Percentiles rank a stretch among this genome's conserved stretches.
Conservation (phyloP, 2,797 vertebrate species). For the Poeciliopsis turneri region DNA sequence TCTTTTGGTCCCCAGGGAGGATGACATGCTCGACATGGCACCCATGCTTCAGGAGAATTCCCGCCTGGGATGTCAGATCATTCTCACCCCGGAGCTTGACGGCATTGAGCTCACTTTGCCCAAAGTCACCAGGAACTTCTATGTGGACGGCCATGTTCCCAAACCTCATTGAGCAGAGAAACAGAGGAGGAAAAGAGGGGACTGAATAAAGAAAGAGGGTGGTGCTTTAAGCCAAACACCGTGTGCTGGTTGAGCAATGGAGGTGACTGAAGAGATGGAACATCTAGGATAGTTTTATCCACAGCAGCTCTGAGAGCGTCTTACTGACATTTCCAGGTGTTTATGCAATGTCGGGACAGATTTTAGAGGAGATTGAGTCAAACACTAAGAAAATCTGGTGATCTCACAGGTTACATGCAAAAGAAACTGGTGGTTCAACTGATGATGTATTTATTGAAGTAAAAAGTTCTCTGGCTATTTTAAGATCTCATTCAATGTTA, state of each 20-base stretch:
- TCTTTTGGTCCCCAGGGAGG: slow-evolving; percentile 81
- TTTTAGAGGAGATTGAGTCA: slow-evolving; percentile 17
- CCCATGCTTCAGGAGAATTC: slow-evolving; percentile 91
- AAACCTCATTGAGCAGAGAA: slow-evolving; percentile 86
- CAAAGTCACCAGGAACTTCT: slow-evolving; percentile 93
- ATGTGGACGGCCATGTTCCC: slow-evolving; percentile 91
- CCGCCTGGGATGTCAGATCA: slow-evolving; percentile 89
- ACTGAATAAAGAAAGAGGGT: slow-evolving; percentile 2
- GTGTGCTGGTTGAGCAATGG: slow-evolving; percentile 23
- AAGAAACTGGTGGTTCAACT: slow-evolving; percentile 24
- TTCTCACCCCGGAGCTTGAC: slow-evolving; percentile 84
- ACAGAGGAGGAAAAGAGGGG: not conserved
- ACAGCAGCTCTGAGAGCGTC: slow-evolving; percentile 29
- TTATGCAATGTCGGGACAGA: slow-evolving; percentile 25
- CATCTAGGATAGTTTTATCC: slow-evolving; percentile 21
- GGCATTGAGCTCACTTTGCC: slow-evolving; percentile 89
- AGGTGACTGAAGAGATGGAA: slow-evolving; percentile 28
- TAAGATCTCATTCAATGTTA: slow-evolving; percentile 31
- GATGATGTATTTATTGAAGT: slow-evolving; percentile 37
- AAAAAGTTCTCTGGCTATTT: slow-evolving; percentile 34
- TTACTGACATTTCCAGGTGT: slow-evolving; percentile 35
- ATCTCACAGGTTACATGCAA: slow-evolving; percentile 48
- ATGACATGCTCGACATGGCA: slow-evolving; percentile 95
- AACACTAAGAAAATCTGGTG: slow-evolving; percentile 15
- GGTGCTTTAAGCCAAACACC: not conserved